These are phyloP conservation scores for Arizona elegans DNA, from an alignment of 2,113 vertebrate genomes.

Conservation along the genomic window DNA sequence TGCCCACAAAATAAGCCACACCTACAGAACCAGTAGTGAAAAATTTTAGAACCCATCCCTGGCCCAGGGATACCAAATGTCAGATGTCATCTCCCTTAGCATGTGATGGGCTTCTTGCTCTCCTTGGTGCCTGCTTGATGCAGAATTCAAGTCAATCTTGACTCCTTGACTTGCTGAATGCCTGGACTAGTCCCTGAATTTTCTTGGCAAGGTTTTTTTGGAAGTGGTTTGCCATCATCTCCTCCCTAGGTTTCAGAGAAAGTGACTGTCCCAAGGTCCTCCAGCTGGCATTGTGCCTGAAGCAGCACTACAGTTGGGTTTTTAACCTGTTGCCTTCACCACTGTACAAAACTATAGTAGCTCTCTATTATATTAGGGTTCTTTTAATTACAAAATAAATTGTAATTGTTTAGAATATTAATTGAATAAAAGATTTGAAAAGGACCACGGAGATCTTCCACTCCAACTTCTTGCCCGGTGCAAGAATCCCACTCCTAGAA, in stretches of 20 bases:
- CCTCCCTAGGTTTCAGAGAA: not conserved
- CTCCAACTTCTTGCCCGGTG: not conserved
- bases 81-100: not conserved
- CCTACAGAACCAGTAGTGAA: too few species aligned
- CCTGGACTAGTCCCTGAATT: not conserved
- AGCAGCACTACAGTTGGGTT: not conserved
- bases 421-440: not conserved
- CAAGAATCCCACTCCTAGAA: not conserved
- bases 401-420: not conserved
- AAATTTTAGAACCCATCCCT: too few species aligned
- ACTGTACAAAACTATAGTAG: not conserved
- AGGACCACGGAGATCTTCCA: not conserved
- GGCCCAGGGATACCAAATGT: not conserved
- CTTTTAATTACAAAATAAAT: not conserved
- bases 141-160: not conserved
- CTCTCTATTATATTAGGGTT: not conserved
- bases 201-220: not conserved
- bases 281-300: not conserved
- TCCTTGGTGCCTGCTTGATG: not conserved
- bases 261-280: not conserved
- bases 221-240: not conserved
- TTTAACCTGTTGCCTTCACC: not conserved
- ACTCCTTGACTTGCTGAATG: not conserved
- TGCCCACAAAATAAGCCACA: too few species aligned
- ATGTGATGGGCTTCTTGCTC: not conserved